Evolutionary conservation across 2,113 vertebrate genomes (phyloP), one percentile per base, ranked within the genome.

Genomic region (Cyanistes caeruleus): DNA sequence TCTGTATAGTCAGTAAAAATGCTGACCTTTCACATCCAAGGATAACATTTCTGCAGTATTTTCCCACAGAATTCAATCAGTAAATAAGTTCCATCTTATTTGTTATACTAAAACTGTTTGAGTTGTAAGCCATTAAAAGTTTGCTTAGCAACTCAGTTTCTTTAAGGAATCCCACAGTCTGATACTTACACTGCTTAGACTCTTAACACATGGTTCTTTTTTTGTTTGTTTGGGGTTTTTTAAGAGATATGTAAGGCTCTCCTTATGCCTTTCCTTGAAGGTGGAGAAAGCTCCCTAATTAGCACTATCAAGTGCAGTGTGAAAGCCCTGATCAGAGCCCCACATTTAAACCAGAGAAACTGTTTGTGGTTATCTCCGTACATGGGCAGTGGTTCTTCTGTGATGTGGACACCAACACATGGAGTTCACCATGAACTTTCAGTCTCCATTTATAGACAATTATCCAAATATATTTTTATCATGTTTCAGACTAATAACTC

Each of bases 11-110:
- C 70, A 87, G 87, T 91, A 80, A 51, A 76, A 95, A 87, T 0
- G 6, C 52, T 96, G 93, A 94, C 91, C 93, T 95, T 95, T 91
- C 84, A 80, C 63, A 90, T 96, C 94, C 96, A 96, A 96, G 91
- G 89, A 96, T 93, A 96, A 96, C 91, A 97, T 97, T 96, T 96
- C 75, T 90, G 59, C 89, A 95, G 70, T 63, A 93, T 96, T 97
- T 97, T 97, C 96, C 95, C 96, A 97, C 94, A 93, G 87, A 94
- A 94, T 93, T 89, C 27, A 87, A 94, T 77, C 67, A 95, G 91
- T 95, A 97, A 95, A 95, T 96, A 96, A 91, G 89, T 95, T 96
- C 94, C 84, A 83, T 96, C 72, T 87, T 75, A 93, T 91, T 96
- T 90, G 87, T 85, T 94, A 83, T 96, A 89, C 74, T 96, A 89